A percentile compares a stretch with the other conserved stretches of the same genome.
These are phyloP conservation scores for Aleiodes alternator DNA, from an alignment of 2,888 invertebrate genomes.

Conservation along the genomic window DNA sequence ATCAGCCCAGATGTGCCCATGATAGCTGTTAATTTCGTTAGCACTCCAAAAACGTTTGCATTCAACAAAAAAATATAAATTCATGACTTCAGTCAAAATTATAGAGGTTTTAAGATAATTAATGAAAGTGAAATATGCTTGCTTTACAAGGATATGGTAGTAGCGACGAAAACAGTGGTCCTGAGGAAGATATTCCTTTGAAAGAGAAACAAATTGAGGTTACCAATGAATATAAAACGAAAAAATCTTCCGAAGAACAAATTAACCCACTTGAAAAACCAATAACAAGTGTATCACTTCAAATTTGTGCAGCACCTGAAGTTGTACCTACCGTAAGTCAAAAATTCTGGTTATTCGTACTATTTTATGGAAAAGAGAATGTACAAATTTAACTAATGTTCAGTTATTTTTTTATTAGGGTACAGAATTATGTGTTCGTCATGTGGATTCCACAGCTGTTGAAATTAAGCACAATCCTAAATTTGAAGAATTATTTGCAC, in stretches of 20 bases:
- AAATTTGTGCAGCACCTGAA: constrained; percentile 88
- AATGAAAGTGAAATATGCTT: constrained; percentile 80
- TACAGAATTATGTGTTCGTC: constrained; percentile 82
- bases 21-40: no score
- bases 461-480: constrained; percentile 94
- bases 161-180: constrained; percentile 78
- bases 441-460: constrained; percentile 87
- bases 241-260: constrained; percentile 72
- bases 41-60: no score
- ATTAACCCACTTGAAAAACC: constrained; percentile 76
- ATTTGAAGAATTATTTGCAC: constrained; percentile 95
- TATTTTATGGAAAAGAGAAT: neutral
- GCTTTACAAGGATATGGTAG: constrained; percentile 86
- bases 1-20: no score
- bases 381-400: neutral
- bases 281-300: constrained; percentile 79
- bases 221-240: constrained; percentile 75
- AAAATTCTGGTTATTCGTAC: neutral
- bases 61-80: no score
- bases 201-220: constrained; percentile 60
- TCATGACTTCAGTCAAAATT: no score
- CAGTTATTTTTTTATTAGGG: constrained; percentile 77
- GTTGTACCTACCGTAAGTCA: constrained; percentile 86
- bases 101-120: no score
- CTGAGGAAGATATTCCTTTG: constrained; percentile 62